A percentile compares a stretch with the other conserved stretches of the same genome.
Conservation (phyloP, 2,113 vertebrate species). For the Bubo scandiacus region DNA sequence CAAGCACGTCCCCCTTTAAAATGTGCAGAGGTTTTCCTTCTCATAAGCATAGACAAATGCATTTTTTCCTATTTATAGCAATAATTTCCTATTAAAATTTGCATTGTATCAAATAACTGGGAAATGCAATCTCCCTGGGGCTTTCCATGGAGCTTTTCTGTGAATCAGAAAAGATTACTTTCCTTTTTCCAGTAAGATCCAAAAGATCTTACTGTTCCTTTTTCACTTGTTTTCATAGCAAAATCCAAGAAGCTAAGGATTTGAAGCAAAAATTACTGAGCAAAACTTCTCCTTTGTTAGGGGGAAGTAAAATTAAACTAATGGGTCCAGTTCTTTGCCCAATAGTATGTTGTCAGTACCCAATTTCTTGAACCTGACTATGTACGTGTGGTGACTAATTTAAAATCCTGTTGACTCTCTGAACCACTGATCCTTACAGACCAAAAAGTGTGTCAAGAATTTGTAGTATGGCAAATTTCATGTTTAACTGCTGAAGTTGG, state of each 20-base stretch:
- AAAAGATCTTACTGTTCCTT: not conserved
- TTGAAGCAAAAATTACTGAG: not conserved
- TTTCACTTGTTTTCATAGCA: not conserved
- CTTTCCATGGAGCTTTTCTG: not conserved
- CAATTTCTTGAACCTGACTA: not conserved
- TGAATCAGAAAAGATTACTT: not conserved
- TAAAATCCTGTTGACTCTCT: not conserved
- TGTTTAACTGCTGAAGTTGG: not conserved
- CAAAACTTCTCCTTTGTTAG: not conserved
- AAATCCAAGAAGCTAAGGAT: not conserved
- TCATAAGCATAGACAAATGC: not conserved
- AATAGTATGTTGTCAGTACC: not conserved
- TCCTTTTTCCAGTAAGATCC: too few relatives aligned
- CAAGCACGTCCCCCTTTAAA: not conserved
- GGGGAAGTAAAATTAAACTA: not conserved
- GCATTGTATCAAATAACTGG: not conserved
- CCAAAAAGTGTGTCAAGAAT: not conserved
- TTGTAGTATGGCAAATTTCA: not conserved
- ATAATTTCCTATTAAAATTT: not conserved
- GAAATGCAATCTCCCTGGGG: fast-evolving
- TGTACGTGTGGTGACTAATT: not conserved
- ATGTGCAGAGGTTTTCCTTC: not conserved
- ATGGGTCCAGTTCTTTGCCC: not conserved
- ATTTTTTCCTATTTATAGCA: not conserved
- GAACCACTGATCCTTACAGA: not conserved